Evolutionary conservation across 1,140 invertebrate genomes (phyloP).

Genomic region (Drosophila obscura): DNA sequence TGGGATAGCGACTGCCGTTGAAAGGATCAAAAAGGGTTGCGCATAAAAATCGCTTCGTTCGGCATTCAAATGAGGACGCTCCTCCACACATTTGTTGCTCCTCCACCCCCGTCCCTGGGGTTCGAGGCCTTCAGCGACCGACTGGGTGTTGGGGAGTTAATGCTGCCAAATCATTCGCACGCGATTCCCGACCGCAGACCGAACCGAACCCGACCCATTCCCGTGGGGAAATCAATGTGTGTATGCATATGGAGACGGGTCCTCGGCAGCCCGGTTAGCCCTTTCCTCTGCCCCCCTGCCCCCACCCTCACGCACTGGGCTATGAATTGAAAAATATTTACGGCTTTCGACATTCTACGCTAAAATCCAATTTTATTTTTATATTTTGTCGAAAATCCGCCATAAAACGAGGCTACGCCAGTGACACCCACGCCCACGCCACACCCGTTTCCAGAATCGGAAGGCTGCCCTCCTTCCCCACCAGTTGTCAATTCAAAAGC

Average conservation of each 20-base stretch:
- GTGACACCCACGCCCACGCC: not conserved
- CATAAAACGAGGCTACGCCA: constrained; percentile 58
- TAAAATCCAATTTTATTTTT: constrained; percentile 82
- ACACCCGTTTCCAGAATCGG: constrained; percentile 19
- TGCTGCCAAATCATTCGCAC: constrained; percentile 76
- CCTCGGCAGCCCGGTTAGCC: not conserved
- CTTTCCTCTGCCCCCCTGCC: constrained; percentile 27
- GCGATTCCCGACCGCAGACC: constrained; percentile 69
- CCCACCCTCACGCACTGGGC: constrained; percentile 39
- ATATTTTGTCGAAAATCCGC: constrained; percentile 72
- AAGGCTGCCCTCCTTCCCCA: not conserved
- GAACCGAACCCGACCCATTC: constrained; percentile 8
- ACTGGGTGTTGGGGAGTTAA: constrained; percentile 65
- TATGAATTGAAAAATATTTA: constrained; percentile 81
- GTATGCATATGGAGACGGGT: constrained; percentile 32
- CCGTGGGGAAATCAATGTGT: constrained; percentile 68
- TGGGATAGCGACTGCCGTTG: not conserved
- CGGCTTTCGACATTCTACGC: constrained; percentile 75
- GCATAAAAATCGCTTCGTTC: constrained; percentile 22
- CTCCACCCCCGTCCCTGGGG: constrained; percentile 6
- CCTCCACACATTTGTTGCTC: constrained; percentile 53
- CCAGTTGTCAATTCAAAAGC: constrained; percentile 61
- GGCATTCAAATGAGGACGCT: constrained; percentile 64
- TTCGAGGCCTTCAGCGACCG: constrained; percentile 14
- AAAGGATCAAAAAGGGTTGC: constrained; percentile 51